phyloP scores from a whole-genome alignment of 2,888 invertebrate genomes.

The Leucozona laternaria region DNA sequence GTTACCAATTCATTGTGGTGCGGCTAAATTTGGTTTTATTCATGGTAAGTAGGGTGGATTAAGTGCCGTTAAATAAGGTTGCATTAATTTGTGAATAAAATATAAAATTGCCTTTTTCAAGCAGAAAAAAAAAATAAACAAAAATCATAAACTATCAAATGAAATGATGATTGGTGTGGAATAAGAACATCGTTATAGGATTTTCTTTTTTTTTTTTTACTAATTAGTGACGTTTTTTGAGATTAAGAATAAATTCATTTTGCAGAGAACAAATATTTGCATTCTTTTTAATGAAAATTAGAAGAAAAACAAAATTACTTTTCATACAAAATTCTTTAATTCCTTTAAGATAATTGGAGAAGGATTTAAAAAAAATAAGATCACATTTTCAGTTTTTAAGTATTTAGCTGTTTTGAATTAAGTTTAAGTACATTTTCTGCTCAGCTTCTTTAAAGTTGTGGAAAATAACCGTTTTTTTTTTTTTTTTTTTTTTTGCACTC shows the following conservation, averaged over 20 bases:
- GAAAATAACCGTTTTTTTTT: too few relatives aligned
- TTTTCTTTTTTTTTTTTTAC: not conserved
- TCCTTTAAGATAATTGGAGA: not conserved
- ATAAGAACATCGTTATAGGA: not conserved
- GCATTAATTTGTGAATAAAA: not conserved
- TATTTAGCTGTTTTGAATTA: too few relatives aligned
- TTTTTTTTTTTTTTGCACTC: too few relatives aligned
- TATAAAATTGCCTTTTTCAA: not conserved
- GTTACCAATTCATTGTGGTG: conserved; percentile 24
- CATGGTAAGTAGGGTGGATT: conserved; percentile 22
- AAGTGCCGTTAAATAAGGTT: conserved; percentile 39
- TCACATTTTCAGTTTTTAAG: too few relatives aligned
- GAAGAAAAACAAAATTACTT: not conserved
- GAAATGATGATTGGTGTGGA: conserved; percentile 32
- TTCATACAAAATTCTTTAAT: not conserved
- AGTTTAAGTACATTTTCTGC: too few relatives aligned
- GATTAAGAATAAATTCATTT: not conserved
- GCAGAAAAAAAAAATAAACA: not conserved
- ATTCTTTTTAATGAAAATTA: not conserved
- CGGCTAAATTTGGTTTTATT: conserved; percentile 5
- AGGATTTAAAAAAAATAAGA: too few relatives aligned
- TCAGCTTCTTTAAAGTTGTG: too few relatives aligned
- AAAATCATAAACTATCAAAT: conserved; percentile 8
- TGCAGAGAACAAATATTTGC: too few relatives aligned
- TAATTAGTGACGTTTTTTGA: not conserved